These are phyloP conservation scores for Mallotus villosus DNA, from an alignment of 2,797 vertebrate species.

Conservation along the genomic window DNA sequence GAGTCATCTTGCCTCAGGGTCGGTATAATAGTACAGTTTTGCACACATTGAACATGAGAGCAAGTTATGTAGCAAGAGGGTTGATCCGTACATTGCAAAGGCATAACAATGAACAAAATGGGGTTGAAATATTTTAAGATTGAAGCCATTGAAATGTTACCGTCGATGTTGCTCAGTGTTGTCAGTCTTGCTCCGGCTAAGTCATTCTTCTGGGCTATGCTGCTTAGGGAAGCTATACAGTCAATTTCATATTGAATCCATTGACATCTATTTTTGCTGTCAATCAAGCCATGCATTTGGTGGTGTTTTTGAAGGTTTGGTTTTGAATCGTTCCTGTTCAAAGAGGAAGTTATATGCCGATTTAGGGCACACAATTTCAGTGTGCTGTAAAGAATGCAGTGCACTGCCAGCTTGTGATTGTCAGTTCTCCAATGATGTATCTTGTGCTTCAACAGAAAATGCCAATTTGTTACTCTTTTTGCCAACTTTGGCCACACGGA, in stretches of 20 bases:
- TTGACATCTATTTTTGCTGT: neutral
- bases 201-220: neutral
- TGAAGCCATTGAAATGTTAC: too few species aligned
- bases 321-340: neutral
- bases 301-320: neutral
- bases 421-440: neutral
- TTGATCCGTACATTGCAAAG: too few species aligned
- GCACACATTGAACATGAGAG: conserved; percentile 17
- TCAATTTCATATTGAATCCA: neutral
- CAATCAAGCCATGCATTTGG: neutral
- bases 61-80: too few species aligned
- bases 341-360: neutral
- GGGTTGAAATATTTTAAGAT: too few species aligned
- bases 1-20: conserved; percentile 64
- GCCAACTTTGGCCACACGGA: neutral
- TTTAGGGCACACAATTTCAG: too few species aligned
- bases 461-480: neutral
- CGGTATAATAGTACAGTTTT: conserved; percentile 44
- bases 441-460: neutral
- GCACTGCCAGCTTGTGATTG: neutral
- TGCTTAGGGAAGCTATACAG: neutral
- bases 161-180: too few species aligned
- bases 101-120: too few species aligned
- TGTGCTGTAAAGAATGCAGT: too few species aligned
- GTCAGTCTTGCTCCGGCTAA: too few species aligned